Evolutionary conservation across 2,888 invertebrate species (phyloP).

Genomic region (Cryptocephalus primarius): DNA sequence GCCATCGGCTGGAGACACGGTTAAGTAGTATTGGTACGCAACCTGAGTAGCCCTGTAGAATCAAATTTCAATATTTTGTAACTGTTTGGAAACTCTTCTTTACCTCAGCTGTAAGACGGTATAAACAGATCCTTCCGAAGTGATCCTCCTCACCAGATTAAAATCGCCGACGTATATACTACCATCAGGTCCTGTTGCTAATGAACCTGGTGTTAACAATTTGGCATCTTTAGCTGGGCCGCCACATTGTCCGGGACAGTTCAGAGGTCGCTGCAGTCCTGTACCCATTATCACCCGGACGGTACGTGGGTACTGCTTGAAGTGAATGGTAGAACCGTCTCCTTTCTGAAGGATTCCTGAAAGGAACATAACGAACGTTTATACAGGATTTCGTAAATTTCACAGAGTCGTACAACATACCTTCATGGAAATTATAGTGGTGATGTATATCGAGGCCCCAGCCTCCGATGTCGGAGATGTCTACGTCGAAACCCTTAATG

Average conservation of each 20-base stretch:
- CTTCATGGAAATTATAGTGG: constrained; percentile 97
- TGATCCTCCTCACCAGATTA: constrained; percentile 83
- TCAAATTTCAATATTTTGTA: neutral
- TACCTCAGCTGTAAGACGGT: constrained; percentile 52
- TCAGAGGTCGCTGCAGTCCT: constrained; percentile 73
- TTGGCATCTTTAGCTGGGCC: constrained; percentile 77
- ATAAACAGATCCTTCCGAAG: constrained; percentile 80
- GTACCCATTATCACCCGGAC: constrained; percentile 90
- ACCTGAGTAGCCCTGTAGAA: constrained; percentile 79
- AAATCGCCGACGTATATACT: constrained; percentile 95
- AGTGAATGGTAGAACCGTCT: constrained; percentile 78
- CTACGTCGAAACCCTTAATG: constrained; percentile 86
- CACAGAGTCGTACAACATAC: neutral
- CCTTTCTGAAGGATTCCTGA: constrained; percentile 86
- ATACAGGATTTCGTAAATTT: no score
- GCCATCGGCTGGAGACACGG: constrained; percentile 92
- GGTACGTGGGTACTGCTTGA: constrained; percentile 84
- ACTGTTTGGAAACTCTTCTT: neutral
- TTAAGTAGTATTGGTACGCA: constrained; percentile 93
- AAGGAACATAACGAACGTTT: neutral
- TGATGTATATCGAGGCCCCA: constrained; percentile 98
- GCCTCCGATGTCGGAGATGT: constrained; percentile 92
- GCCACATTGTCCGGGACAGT: constrained; percentile 79
- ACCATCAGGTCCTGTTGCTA: constrained; percentile 93
- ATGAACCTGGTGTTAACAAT: constrained; percentile 83